Conservation (phyloP, 2,888 invertebrate species). For the Synergus umbraculus region DNA sequence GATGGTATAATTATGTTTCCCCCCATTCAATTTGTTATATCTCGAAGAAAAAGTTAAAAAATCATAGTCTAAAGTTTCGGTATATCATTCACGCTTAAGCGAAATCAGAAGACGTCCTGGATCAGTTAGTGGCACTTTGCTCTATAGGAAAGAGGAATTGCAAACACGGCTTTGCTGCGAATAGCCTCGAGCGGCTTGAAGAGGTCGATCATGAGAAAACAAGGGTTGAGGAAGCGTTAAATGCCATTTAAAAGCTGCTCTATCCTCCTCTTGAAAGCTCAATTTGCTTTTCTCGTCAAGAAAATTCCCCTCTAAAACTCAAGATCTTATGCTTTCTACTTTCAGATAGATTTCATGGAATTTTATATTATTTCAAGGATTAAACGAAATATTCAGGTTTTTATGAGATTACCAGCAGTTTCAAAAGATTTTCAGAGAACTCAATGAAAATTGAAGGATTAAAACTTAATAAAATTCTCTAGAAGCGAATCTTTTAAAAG, state of each 20-base stretch:
- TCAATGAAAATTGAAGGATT: too few species aligned
- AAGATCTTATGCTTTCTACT: background rate
- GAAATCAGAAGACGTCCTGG: slow-evolving; percentile 44
- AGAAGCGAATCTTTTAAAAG: too few species aligned
- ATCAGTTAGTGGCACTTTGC: slow-evolving; percentile 49
- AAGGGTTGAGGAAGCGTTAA: slow-evolving; percentile 42
- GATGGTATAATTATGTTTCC: too few species aligned
- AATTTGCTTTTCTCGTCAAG: slow-evolving; percentile 13
- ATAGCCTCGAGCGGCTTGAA: slow-evolving; percentile 48
- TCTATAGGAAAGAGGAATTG: slow-evolving; percentile 37
- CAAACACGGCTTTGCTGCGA: slow-evolving; percentile 49
- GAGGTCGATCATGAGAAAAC: slow-evolving; percentile 49
- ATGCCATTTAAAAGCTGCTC: slow-evolving; percentile 21
- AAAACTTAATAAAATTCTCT: too few species aligned
- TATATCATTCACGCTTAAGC: slow-evolving; percentile 44
- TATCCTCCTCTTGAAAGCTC: slow-evolving; percentile 10
- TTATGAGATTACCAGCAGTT: too few species aligned
- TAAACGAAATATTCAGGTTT: too few species aligned
- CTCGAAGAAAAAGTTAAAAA: too few species aligned
- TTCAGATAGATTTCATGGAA: background rate
- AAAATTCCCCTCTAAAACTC: slow-evolving; percentile 26
- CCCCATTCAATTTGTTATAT: too few species aligned
- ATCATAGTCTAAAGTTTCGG: slow-evolving; percentile 26
- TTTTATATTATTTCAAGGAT: too few species aligned
- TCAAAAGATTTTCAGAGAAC: too few species aligned